phyloP scores from a whole-genome alignment of 2,888 invertebrate genomes.

The Philaethria dido region DNA sequence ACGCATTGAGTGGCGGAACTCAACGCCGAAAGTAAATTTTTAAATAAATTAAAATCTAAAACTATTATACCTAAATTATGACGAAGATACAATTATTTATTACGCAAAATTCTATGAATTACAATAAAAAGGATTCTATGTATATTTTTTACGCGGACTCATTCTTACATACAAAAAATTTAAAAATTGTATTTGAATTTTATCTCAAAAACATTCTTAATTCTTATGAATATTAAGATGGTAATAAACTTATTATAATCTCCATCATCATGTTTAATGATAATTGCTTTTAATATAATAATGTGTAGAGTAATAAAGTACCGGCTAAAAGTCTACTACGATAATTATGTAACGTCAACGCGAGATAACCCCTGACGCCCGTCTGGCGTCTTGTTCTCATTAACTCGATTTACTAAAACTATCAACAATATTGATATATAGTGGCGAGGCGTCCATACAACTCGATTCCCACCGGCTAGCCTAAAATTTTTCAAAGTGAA shows the following conservation, averaged over 20 bases:
- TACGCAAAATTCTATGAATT: no score
- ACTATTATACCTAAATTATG: no score
- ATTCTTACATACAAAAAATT: no score
- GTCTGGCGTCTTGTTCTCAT: slow-evolving; percentile 41
- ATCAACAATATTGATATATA: slow-evolving; percentile 28
- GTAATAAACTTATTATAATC: background rate
- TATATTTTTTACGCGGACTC: no score
- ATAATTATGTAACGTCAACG: slow-evolving; percentile 38
- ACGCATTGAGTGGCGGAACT: no score
- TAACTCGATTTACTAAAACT: slow-evolving; percentile 24
- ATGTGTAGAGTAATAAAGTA: slow-evolving; percentile 23
- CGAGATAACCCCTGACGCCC: slow-evolving; percentile 43
- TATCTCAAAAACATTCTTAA: background rate
- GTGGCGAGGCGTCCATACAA: no score
- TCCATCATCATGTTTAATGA: background rate
- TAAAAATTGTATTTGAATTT: background rate
- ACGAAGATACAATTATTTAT: no score
- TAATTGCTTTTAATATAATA: slow-evolving; percentile 11
- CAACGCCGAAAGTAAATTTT: no score
- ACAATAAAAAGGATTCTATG: no score
- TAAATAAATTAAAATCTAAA: no score
- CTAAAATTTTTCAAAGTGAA: no score
- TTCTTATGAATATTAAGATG: background rate
- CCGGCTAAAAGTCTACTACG: slow-evolving; percentile 33
- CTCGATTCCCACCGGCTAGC: no score